Percentiles rank a stretch among this genome's conserved stretches.
These are phyloP conservation scores for Siniperca obscura DNA, from an alignment of 2,797 vertebrate species.

Conservation along the genomic window DNA sequence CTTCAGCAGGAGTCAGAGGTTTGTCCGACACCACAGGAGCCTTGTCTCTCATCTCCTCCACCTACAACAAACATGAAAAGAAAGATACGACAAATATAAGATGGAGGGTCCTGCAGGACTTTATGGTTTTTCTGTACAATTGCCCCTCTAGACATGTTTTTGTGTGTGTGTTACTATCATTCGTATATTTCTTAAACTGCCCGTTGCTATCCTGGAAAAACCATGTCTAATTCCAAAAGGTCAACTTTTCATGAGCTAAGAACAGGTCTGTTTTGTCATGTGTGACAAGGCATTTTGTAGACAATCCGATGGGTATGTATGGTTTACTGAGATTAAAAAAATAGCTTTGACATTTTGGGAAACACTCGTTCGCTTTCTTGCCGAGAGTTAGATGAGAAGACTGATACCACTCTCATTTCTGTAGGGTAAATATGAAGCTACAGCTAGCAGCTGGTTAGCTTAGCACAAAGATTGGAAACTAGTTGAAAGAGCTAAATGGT, in stretches of 20 bases:
- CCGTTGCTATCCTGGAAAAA: neutral
- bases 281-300: neutral
- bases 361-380: neutral
- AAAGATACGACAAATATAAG: neutral
- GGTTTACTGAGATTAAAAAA: too few species aligned
- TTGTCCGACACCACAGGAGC: slow-evolving; percentile 77
- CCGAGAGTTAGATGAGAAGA: neutral
- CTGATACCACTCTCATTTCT: too few species aligned
- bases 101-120: neutral
- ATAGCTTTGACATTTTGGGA: neutral
- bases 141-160: neutral
- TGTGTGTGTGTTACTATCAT: neutral
- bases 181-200: neutral
- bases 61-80: slow-evolving; percentile 62
- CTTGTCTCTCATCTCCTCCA: slow-evolving; percentile 83
- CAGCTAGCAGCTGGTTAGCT: too few species aligned
- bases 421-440: neutral
- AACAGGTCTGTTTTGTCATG: neutral
- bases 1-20: slow-evolving; percentile 83
- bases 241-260: neutral
- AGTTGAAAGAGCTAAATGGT: neutral
- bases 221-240: neutral
- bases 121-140: neutral
- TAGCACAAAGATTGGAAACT: too few species aligned
- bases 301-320: neutral